These are phyloP conservation scores for Rotaria magnacalcarata DNA, from an alignment of 2,888 invertebrate species.

Conservation along the genomic window DNA sequence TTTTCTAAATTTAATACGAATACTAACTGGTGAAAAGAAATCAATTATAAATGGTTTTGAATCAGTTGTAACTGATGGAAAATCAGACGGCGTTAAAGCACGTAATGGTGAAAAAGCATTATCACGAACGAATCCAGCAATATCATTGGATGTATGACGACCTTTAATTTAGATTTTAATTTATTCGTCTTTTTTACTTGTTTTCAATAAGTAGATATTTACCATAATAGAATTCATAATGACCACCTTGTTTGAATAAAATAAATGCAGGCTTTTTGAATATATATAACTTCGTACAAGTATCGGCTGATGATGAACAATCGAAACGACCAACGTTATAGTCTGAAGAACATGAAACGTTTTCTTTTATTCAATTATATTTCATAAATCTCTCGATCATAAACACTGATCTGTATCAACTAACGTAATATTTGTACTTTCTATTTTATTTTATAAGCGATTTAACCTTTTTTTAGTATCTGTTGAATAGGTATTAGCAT, in stretches of 20 bases:
- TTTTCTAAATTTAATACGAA: neutral
- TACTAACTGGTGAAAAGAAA: conserved; percentile 69
- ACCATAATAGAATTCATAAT: conserved; percentile 71
- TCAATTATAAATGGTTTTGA: conserved; percentile 67
- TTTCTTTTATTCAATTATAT: neutral
- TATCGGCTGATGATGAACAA: conserved; percentile 54
- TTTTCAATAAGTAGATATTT: conserved; percentile 48
- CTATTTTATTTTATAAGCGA: neutral
- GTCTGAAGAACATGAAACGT: conserved; percentile 27
- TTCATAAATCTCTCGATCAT: no score
- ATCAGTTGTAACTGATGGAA: conserved; percentile 52
- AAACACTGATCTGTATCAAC: neutral
- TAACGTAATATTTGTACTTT: conserved; percentile 14
- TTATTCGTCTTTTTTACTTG: neutral
- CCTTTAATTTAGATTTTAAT: conserved; percentile 30
- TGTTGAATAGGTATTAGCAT: neutral
- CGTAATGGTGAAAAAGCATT: conserved; percentile 59
- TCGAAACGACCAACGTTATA: conserved; percentile 58
- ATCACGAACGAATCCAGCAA: conserved; percentile 67
- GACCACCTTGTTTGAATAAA: conserved; percentile 71
- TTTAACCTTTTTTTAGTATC: neutral
- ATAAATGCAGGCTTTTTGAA: conserved; percentile 68
- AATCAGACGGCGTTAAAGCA: conserved; percentile 63
- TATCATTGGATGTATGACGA: conserved; percentile 60
- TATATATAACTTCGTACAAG: conserved; percentile 59